A percentile compares a stretch with the other conserved stretches of the same genome.
Evolutionary conservation across 2,113 vertebrate genomes (phyloP).

Genomic region (Grammomys dolichurus): DNA sequence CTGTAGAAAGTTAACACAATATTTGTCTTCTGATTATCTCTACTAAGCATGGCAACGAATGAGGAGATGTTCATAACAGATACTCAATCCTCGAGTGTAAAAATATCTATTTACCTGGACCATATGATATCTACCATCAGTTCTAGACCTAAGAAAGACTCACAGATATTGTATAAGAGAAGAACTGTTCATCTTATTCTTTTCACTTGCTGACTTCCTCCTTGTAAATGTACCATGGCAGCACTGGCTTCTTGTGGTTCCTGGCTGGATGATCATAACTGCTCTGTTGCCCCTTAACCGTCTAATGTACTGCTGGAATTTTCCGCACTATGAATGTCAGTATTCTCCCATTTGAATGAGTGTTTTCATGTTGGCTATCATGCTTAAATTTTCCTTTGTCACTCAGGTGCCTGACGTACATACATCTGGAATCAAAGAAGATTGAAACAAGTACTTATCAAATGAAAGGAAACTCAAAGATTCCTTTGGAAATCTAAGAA

Average conservation of each 20-base stretch:
- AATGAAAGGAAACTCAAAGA: background rate
- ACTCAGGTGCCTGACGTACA: background rate
- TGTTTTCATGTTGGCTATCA: background rate
- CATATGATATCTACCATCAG: background rate
- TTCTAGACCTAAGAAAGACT: background rate
- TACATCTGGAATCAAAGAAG: background rate
- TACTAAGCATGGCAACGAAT: background rate
- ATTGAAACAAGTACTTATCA: slow-evolving; percentile 38
- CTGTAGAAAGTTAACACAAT: slow-evolving; percentile 32
- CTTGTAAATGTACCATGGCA: background rate
- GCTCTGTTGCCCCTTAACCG: background rate
- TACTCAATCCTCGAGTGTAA: background rate
- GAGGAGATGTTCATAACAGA: background rate
- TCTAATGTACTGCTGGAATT: background rate
- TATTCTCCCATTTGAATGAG: background rate
- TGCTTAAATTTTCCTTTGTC: slow-evolving; percentile 23
- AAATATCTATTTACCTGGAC: background rate
- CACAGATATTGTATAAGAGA: background rate
- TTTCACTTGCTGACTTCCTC: background rate
- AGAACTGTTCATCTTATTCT: background rate
- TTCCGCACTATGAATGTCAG: background rate
- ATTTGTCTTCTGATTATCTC: background rate
- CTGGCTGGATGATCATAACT: background rate
- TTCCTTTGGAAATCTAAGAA: background rate
- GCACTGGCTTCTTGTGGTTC: background rate